Base-by-base conservation (phyloP, 2,113 vertebrate genomes). In the Chloebia gouldiae region DNA sequence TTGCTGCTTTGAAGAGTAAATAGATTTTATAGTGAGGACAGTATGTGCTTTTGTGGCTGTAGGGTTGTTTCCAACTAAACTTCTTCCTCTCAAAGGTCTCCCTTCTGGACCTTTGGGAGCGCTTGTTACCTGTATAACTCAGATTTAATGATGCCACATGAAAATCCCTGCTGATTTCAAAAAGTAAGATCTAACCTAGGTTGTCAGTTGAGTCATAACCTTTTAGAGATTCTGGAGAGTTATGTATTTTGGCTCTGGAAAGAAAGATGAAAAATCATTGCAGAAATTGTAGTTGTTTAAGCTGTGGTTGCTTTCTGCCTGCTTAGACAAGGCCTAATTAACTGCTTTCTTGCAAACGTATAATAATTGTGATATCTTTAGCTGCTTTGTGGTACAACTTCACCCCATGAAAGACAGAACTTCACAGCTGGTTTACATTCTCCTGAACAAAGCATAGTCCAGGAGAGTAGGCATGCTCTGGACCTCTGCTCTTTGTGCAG, bases 291-390 rank as follows among this genome's bases (percentile, higher is more conserved):
- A 57, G 49, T 68, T 93, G 35, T 87, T 94, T 15, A 77, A 47
- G 39, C 25, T 76, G 42, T 82, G 78, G 71, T 92, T 90, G 91
- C 37, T 86, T 86, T 88, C 68, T 76, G 57, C 56, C 81, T 94
- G 24, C 77, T 90, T 92, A 84, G 70, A 45, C 85, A 91, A 75
- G 68, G 85, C 82, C 92, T 96, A 94, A 95, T 97, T 91, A 76
- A 66, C 78, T 79, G 35, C 82, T 95, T 95, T 76, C 56, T 75
- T 93, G 83, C 80, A 97, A 96, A 89, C 59, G 3, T 95, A 25
- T 80, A 97, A 95, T 98, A 87, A 87, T 35, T 13, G 60, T 49
- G 78, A 96, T 98, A 96, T 98, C 95, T 98, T 98, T 97, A 98
- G 97, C 87, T 88, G 42, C 35, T 81, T 57, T 96, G 96, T 96